phyloP scores from a whole-genome alignment of 2,888 invertebrate species.

The Dyspetes luteomarginatus region DNA sequence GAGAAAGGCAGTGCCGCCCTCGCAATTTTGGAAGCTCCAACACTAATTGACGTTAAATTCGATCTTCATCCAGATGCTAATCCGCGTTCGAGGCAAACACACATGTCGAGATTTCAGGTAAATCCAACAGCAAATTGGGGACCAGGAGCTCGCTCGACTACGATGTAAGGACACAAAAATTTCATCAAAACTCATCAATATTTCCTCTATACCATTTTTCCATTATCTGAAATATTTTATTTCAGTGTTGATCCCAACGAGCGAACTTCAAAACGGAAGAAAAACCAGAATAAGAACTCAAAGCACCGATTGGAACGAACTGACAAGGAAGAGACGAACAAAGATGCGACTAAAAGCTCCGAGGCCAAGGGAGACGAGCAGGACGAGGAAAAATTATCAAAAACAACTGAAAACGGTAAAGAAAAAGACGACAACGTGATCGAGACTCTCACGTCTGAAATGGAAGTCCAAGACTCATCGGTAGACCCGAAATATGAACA shows the following conservation, averaged over 20 bases:
- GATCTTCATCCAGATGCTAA: conserved; percentile 89
- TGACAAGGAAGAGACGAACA: conserved; percentile 65
- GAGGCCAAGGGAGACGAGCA: neutral
- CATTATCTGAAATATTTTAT: conserved; percentile 8
- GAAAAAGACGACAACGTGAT: neutral
- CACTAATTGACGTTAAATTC: conserved; percentile 84
- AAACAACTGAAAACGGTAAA: neutral
- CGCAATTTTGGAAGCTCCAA: conserved; percentile 85
- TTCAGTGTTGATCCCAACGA: conserved; percentile 73
- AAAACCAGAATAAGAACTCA: conserved; percentile 88
- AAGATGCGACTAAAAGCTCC: neutral
- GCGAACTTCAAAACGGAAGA: conserved; percentile 86
- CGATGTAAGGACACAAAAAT: conserved; percentile 86
- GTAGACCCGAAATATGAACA: conserved; percentile 1
- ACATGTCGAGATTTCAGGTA: conserved; percentile 91
- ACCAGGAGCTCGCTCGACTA: conserved; percentile 92
- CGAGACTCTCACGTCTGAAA: neutral
- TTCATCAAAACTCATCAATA: neutral
- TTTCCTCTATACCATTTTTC: neutral
- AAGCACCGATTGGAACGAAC: conserved; percentile 55
- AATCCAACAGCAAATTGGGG: conserved; percentile 97
- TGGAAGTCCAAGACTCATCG: conserved; percentile 12
- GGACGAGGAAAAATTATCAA: neutral
- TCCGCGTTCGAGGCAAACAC: conserved; percentile 90
- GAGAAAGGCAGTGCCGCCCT: conserved; percentile 84